These are phyloP conservation scores for Cydia splendana DNA, from an alignment of 1,140 invertebrate genomes.

Conservation along the genomic window DNA sequence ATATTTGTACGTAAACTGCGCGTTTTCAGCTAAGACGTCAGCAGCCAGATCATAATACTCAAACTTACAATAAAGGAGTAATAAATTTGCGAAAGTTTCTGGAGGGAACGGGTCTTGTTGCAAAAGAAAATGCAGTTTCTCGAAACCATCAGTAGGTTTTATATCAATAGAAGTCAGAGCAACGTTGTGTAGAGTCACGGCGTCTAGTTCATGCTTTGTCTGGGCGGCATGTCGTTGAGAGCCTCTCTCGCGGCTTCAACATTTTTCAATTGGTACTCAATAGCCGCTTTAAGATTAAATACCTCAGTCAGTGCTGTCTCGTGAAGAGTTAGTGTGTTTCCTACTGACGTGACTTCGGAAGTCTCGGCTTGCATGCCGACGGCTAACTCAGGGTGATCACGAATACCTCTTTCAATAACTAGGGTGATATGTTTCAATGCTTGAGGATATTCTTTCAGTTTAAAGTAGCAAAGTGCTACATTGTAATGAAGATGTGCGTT, in stretches of 20 bases:
- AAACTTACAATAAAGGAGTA: slow-evolving; percentile 97
- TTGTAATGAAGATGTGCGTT: slow-evolving; percentile 97
- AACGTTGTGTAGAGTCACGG: slow-evolving; percentile 98
- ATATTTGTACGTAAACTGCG: slow-evolving; percentile 98
- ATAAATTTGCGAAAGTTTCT: slow-evolving; percentile 98
- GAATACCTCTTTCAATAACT: slow-evolving; percentile 97
- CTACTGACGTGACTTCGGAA: slow-evolving; percentile 97
- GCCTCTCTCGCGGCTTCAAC: slow-evolving; percentile 95
- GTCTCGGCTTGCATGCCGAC: slow-evolving; percentile 99
- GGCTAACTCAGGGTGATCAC: slow-evolving; percentile 98
- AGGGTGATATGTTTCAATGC: slow-evolving; percentile 95
- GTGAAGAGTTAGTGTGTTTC: slow-evolving; percentile 97
- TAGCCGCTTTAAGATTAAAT: slow-evolving; percentile 98
- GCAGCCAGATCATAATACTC: slow-evolving; percentile 99
- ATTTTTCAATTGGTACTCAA: slow-evolving; percentile 98
- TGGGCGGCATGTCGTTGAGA: slow-evolving; percentile 97
- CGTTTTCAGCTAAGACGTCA: slow-evolving; percentile 98
- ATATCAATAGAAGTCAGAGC: slow-evolving; percentile 94
- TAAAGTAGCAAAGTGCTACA: slow-evolving; percentile 97
- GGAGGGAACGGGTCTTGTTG: slow-evolving; percentile 98
- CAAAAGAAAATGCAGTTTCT: slow-evolving; percentile 98
- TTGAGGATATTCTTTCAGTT: slow-evolving; percentile 95
- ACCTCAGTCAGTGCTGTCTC: slow-evolving; percentile 98
- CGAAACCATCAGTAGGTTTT: slow-evolving; percentile 96
- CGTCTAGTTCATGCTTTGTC: slow-evolving; percentile 98